Evolutionary conservation across 2,113 vertebrate genomes (phyloP).

Genomic region (Butorides virescens): DNA sequence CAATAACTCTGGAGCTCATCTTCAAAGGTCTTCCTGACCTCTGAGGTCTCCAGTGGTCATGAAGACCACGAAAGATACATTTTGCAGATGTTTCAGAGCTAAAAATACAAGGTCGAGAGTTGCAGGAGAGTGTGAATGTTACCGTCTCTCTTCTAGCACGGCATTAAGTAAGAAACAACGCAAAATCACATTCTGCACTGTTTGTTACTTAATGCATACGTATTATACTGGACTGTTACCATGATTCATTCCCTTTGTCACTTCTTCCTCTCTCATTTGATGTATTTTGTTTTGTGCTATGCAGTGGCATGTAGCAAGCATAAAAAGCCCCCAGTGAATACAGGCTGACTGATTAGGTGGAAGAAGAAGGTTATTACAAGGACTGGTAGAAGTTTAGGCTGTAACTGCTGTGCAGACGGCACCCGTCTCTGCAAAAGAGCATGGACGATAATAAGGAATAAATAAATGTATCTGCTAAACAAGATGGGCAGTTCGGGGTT

Average conservation of each 20-base stretch:
- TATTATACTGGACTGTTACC: background rate
- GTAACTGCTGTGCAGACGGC: background rate
- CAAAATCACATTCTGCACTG: background rate
- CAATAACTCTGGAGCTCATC: background rate
- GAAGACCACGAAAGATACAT: background rate
- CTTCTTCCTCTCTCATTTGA: conserved; percentile 14
- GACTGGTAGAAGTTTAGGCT: background rate
- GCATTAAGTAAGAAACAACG: background rate
- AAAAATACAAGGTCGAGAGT: background rate
- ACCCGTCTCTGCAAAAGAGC: conserved; percentile 12
- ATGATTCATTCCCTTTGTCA: background rate
- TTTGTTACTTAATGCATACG: background rate
- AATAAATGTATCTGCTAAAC: conserved; percentile 20
- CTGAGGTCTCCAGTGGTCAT: background rate
- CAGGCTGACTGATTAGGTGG: background rate
- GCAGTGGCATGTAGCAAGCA: background rate
- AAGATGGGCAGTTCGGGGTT: conserved; percentile 11
- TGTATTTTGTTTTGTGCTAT: background rate
- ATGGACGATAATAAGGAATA: background rate
- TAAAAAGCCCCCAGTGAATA: conserved; percentile 33
- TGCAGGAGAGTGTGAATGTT: background rate
- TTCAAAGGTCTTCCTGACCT: background rate
- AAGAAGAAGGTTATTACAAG: conserved; percentile 12
- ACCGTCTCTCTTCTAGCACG: background rate
- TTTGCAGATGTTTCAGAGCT: background rate